Conservation (phyloP, 53 echinoderm and acorn worm species). For the Hippasteria phrygiana region DNA sequence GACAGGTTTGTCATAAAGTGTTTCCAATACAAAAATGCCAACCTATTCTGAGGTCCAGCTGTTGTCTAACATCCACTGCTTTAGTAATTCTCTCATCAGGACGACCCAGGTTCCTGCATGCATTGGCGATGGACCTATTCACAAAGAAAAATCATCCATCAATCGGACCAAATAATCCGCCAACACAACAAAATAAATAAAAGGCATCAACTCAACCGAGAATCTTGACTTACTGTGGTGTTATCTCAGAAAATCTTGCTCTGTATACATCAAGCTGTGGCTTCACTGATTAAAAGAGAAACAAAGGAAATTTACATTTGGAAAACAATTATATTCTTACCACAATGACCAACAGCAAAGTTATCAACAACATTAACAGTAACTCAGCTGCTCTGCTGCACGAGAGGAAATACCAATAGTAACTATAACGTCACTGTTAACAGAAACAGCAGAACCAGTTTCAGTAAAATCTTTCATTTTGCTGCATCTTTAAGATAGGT, state of each 20-base stretch:
- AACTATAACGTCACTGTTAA: no score
- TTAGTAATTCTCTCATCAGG: constrained; percentile 82
- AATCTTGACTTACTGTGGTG: constrained; percentile 89
- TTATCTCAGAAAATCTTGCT: constrained; percentile 98
- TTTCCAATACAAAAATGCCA: background rate
- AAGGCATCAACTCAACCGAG: background rate
- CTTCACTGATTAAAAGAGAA: constrained; percentile 72
- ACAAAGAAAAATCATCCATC: background rate
- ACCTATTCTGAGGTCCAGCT: constrained; percentile 96
- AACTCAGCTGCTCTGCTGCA: no score
- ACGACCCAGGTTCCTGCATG: constrained; percentile 77
- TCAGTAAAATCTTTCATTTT: no score
- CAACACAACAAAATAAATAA: background rate
- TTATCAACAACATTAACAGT: no score
- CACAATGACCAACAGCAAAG: no score
- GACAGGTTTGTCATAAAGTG: no score
- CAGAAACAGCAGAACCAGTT: no score
- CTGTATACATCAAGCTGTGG: constrained; percentile 86
- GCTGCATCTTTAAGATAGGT: no score
- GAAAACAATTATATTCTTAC: no score
- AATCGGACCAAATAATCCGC: no score
- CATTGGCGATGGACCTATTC: constrained; percentile 82
- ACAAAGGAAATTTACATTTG: constrained; percentile 3
- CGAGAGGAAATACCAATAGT: no score
- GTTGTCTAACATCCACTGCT: constrained; percentile 95